These are phyloP conservation scores for Bombus turneri DNA, from an alignment of 1,140 invertebrate genomes.

Conservation along the genomic window DNA sequence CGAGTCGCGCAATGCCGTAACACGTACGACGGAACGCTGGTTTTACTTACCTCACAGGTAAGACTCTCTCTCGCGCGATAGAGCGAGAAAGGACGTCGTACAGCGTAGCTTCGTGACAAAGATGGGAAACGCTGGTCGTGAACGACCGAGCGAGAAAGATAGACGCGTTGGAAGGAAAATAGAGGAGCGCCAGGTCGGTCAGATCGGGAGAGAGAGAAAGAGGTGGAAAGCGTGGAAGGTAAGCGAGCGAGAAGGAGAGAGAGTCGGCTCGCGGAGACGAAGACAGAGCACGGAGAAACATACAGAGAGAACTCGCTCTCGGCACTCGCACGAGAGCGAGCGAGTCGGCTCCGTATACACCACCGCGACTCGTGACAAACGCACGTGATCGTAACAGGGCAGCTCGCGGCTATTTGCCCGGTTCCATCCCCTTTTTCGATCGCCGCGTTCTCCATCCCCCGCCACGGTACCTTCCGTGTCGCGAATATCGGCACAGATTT, in stretches of 20 bases:
- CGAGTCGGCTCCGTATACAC: constrained; percentile 65
- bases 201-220: constrained; percentile 15
- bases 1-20: constrained; percentile 81
- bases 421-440: constrained; percentile 44
- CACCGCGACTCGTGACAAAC: constrained; percentile 65
- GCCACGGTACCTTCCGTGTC: not conserved
- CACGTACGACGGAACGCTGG: constrained; percentile 76
- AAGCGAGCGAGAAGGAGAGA: constrained; percentile 37
- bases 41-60: constrained; percentile 83
- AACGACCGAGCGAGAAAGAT: constrained; percentile 36
- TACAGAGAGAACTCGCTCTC: constrained; percentile 57
- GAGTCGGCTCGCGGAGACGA: constrained; percentile 37
- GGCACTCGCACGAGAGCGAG: constrained; percentile 68
- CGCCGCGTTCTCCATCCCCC: not conserved
- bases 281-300: constrained; percentile 61
- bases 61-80: constrained; percentile 61
- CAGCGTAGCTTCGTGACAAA: constrained; percentile 8
- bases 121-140: not conserved
- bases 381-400: constrained; percentile 64
- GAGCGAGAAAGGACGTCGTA: constrained; percentile 34
- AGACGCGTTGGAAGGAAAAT: constrained; percentile 18
- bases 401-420: constrained; percentile 46
- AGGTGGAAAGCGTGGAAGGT: constrained; percentile 19
- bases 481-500: not conserved
- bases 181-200: constrained; percentile 3